Conservation (phyloP, 2,888 invertebrate species). For the Andrena camellia region DNA sequence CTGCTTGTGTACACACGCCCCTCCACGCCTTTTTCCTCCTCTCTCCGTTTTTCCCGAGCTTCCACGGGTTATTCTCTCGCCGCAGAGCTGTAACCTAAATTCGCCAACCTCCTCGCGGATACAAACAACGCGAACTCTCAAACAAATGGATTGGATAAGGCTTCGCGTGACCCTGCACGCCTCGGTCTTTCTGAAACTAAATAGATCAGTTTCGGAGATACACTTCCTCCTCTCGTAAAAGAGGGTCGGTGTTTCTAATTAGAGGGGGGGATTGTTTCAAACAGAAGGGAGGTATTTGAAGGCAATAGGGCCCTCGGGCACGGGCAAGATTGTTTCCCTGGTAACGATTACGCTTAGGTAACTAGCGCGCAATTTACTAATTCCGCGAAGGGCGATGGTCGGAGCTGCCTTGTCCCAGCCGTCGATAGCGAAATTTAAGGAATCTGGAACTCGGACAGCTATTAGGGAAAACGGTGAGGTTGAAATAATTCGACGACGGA, state of each 20-base stretch:
- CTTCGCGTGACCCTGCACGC: neutral
- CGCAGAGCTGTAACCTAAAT: slow-evolving; percentile 41
- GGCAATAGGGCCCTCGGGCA: slow-evolving; percentile 44
- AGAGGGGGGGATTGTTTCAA: slow-evolving; percentile 38
- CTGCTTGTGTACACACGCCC: neutral
- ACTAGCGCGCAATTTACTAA: slow-evolving; percentile 52
- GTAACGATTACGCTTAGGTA: slow-evolving; percentile 61
- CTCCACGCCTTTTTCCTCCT: neutral
- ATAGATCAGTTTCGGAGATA: too few relatives aligned
- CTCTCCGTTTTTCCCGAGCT: neutral
- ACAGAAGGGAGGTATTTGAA: slow-evolving; percentile 24
- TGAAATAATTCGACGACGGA: too few relatives aligned
- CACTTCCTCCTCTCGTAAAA: too few relatives aligned
- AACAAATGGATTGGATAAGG: slow-evolving; percentile 17
- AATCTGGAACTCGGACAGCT: too few relatives aligned
- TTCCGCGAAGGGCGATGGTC: slow-evolving; percentile 27
- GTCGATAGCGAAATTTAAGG: too few relatives aligned
- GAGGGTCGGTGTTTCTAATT: slow-evolving; percentile 21
- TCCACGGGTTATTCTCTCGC: neutral
- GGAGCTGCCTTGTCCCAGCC: too few relatives aligned
- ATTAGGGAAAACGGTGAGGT: too few relatives aligned
- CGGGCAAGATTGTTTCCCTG: slow-evolving; percentile 60
- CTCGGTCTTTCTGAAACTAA: neutral
- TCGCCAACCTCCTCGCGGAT: slow-evolving; percentile 17
- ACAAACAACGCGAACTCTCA: slow-evolving; percentile 24